These are phyloP conservation scores for Psilopsiagon aurifrons DNA, from an alignment of 2,113 vertebrate genomes.

Conservation along the genomic window DNA sequence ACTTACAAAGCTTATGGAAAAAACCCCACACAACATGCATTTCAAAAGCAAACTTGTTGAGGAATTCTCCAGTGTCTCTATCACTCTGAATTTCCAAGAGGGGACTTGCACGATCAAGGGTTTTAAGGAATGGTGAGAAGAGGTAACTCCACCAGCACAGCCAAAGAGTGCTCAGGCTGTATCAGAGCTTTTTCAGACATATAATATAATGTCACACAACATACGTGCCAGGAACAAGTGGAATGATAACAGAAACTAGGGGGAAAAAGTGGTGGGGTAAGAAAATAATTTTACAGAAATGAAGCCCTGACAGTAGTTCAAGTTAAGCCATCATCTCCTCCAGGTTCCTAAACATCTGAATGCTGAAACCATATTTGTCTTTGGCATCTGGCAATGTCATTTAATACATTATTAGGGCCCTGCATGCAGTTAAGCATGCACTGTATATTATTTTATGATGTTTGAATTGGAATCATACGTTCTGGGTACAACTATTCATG, in stretches of 20 bases:
- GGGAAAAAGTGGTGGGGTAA: not conserved
- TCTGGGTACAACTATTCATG: constrained; percentile 74
- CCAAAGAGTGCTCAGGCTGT: not conserved
- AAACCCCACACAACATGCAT: not conserved
- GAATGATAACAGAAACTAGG: constrained; percentile 13
- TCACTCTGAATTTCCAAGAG: not conserved
- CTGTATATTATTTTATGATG: constrained; percentile 83
- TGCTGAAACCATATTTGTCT: constrained; percentile 72
- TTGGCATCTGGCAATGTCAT: constrained; percentile 78
- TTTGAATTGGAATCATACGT: constrained; percentile 81
- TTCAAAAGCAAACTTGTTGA: not conserved
- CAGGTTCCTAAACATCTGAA: constrained; percentile 55
- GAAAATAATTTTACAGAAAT: constrained; percentile 19
- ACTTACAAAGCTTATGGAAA: not conserved
- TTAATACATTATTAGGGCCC: constrained; percentile 72
- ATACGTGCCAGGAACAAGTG: not conserved
- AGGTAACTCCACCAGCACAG: not conserved
- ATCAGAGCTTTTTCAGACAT: not conserved
- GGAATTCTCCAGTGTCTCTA: not conserved
- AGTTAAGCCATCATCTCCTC: constrained; percentile 23
- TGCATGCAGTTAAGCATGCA: constrained; percentile 74
- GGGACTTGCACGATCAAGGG: not conserved
- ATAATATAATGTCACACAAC: not conserved
- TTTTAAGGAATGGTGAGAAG: not conserved
- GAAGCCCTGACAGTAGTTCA: constrained; percentile 41